phyloP scores from a whole-genome alignment of 2,888 invertebrate genomes.

The Abrostola triplasia region DNA sequence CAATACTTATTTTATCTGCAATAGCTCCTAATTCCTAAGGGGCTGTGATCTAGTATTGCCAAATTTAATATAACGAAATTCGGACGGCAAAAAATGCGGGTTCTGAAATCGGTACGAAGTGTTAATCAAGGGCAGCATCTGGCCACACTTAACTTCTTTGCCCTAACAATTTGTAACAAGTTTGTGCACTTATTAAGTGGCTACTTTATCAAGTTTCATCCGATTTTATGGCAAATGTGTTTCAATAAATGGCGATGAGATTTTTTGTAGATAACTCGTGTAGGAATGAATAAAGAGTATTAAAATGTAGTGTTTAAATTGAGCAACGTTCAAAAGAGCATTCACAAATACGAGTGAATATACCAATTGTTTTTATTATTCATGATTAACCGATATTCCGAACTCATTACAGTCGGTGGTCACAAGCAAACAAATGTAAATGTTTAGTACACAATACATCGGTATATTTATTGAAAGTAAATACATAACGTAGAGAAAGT shows the following conservation, averaged over 20 bases:
- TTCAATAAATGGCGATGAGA: background rate
- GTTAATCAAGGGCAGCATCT: constrained; percentile 51
- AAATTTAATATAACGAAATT: constrained; percentile 37
- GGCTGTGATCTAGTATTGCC: constrained; percentile 19
- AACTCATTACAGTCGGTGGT: background rate
- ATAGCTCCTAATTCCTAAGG: constrained; percentile 10
- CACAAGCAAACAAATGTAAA: background rate
- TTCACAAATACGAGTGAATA: background rate
- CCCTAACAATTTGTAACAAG: constrained; percentile 44
- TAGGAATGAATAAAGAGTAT: too few relatives aligned
- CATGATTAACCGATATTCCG: background rate
- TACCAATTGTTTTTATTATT: background rate
- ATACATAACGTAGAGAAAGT: background rate
- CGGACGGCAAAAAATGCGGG: constrained; percentile 34
- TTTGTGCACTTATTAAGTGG: constrained; percentile 36
- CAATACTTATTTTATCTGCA: constrained; percentile 14
- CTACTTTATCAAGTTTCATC: constrained; percentile 15
- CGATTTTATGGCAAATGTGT: constrained; percentile 18
- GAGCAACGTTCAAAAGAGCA: background rate
- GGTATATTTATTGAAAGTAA: too few relatives aligned
- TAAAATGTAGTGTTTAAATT: too few relatives aligned
- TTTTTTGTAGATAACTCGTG: too few relatives aligned
- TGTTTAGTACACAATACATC: too few relatives aligned
- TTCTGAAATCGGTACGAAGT: constrained; percentile 40
- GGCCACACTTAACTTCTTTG: constrained; percentile 50